Conservation (phyloP, 2,797 vertebrate genomes). For the Esox lucius region DNA sequence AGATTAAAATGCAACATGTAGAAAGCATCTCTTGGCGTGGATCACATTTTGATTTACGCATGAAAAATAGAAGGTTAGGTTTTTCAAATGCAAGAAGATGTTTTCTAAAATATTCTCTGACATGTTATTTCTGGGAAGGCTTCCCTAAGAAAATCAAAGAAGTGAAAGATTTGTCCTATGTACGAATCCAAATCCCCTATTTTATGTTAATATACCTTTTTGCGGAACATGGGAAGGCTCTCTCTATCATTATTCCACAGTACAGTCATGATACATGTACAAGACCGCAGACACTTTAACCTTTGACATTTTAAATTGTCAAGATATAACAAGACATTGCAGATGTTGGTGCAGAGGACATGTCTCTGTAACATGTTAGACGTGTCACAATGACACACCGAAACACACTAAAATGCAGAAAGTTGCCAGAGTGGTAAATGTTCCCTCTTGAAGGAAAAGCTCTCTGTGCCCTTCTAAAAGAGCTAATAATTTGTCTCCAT, state of each 20-base stretch:
- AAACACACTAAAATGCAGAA: neutral
- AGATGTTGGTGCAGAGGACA: neutral
- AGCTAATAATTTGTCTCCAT: constrained; percentile 39
- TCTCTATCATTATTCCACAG: neutral
- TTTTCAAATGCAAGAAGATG: too few relatives aligned
- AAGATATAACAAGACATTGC: neutral
- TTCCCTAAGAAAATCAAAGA: too few relatives aligned
- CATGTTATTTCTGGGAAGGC: too few relatives aligned
- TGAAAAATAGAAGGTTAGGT: too few relatives aligned
- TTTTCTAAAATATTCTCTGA: too few relatives aligned
- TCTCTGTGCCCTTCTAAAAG: constrained; percentile 5
- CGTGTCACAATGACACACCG: neutral
- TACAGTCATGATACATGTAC: neutral
- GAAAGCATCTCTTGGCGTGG: too few relatives aligned
- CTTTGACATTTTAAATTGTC: neutral
- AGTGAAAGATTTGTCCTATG: too few relatives aligned
- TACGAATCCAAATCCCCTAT: too few relatives aligned
- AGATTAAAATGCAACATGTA: too few relatives aligned
- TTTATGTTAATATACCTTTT: neutral
- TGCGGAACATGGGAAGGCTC: neutral
- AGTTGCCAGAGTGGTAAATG: constrained; percentile 2
- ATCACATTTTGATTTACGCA: too few relatives aligned
- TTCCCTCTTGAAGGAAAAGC: constrained; percentile 11
- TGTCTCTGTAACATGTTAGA: neutral
- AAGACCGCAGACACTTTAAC: neutral